Evolutionary conservation across 2,113 vertebrate genomes (phyloP), one percentile per base, ranked within the genome.

Genomic region (Leptobrachium leishanense): DNA sequence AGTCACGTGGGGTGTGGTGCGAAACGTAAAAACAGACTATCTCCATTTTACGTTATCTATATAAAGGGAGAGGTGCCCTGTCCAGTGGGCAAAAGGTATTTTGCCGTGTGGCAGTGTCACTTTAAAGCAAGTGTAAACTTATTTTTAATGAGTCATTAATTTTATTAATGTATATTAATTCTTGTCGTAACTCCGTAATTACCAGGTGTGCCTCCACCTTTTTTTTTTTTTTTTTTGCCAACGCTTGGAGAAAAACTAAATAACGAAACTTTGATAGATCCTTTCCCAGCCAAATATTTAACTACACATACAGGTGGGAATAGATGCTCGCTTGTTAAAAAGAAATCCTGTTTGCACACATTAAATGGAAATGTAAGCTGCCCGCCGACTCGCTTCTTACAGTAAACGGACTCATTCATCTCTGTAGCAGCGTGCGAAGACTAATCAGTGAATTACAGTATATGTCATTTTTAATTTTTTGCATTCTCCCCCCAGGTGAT

Each of bases 401-500:
- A 44, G 69, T 74, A 73, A 69, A 72, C 65, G 46, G 53, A 39
- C 43, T 68, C 39, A 20, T 84, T 31, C 1, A 0, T 84, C 74
- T 82, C 43, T 2, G 31, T 20, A 57, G 31, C 41, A 72, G 63
- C 77, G 46, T 64, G 62, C 42, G 4, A 68, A 74, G 40, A 68
- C 72, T 74, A 74, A 81, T 74, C 53, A 62, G 54, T 59, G 74
- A 74, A 39, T 7, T 57, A 43, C 3, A 3, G 11, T 15, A 41
- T 7, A 59, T 59, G 3, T 43, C 59, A 68, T 43, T 63, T 71
- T 84, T 78, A 7, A 20, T 69, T 44, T 41, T 31, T 5, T 50
- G 8, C 8, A 50, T 50, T 50, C 8, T 83, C 12, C 74, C 20
- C 59, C 40, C 83, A 98, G 98, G 96, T 83, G 95, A 91, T 74